phyloP scores from a whole-genome alignment of 2,113 vertebrate genomes.

The Peromyscus californicus region DNA sequence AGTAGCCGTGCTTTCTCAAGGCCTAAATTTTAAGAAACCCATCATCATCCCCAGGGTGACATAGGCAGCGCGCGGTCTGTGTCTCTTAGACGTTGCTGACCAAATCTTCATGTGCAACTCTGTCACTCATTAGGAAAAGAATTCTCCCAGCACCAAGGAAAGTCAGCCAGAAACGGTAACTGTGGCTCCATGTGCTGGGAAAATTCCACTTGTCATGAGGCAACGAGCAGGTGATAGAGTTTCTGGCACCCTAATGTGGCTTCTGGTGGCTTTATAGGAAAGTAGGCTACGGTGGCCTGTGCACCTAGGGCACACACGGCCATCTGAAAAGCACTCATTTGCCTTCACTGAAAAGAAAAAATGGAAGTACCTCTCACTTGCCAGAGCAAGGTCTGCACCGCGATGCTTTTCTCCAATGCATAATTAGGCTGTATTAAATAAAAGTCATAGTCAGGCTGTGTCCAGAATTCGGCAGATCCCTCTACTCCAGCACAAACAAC shows the following conservation, averaged over 20 bases:
- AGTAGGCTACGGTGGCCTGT: neutral
- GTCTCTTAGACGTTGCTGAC: slow-evolving; percentile 14
- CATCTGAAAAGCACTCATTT: neutral
- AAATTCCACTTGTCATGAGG: neutral
- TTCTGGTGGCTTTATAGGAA: neutral
- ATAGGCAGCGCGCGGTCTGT: slow-evolving; percentile 28
- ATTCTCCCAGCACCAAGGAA: slow-evolving; percentile 13
- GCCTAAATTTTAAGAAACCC: slow-evolving; percentile 30
- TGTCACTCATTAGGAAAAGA: neutral
- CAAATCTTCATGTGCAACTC: neutral
- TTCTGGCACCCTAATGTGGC: slow-evolving; percentile 15
- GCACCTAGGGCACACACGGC: neutral
- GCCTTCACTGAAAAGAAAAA: slow-evolving; percentile 23
- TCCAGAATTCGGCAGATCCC: neutral
- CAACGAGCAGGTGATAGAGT: neutral
- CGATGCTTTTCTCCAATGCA: neutral
- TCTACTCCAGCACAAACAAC: neutral
- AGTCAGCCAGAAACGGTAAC: neutral
- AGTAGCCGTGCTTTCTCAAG: slow-evolving; percentile 69
- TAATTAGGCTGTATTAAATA: neutral
- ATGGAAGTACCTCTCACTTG: neutral
- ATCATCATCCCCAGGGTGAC: slow-evolving; percentile 17
- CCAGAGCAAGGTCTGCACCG: neutral
- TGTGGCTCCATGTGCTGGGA: neutral
- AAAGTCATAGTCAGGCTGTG: neutral